Evolutionary conservation across 2,113 vertebrate species (phyloP), one percentile per base, ranked within the genome.

Genomic region (Centropristis striata): DNA sequence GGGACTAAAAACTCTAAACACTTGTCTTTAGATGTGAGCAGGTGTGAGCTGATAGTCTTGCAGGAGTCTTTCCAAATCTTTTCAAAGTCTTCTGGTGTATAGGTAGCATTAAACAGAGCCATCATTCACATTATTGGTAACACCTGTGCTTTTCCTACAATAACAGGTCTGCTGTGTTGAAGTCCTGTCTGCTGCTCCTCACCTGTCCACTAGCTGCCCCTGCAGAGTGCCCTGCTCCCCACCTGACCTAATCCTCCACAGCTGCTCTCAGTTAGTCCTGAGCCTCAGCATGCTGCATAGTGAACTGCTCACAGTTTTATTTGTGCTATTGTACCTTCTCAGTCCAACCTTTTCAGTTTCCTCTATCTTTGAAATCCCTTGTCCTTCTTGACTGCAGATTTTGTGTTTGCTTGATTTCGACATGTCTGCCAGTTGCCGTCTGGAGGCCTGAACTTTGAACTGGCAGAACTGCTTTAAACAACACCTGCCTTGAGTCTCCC

Each of bases 391-490:
- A 11, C 39, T 28, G 55, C 27, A 37, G 32, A 6, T 54, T 57
- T 8, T 74, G 7, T 68, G 32, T 70, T 73, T 54, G 57, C 7
- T 28, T 51, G 63, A 80, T 28, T 74, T 79, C 12, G 6, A 60
- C 70, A 70, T 27, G 72, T 36, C 71, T 27, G 44, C 59, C 39
- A 23, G 59, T 65, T 67, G 55, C 46, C 37, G 25, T 47, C 68
- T 27, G 28, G 47, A 82, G 66, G 39, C 57, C 28, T 63, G 78
- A 84, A 77, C 66, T 82, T 75, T 72, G 68, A 65, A 67, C 74
- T 25, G 15, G 42, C 2, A 55, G 55, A 76, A 67, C 39, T 67
- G 79, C 53, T 77, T 85, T 78, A 58, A 78, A 71, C 83, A 71
- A 72, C 39, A 64, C 60, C 49, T 65, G 46, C 74, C 51, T 71